Evolutionary conservation across 2,888 invertebrate species (phyloP).

Genomic region (Cynaeus angustus): DNA sequence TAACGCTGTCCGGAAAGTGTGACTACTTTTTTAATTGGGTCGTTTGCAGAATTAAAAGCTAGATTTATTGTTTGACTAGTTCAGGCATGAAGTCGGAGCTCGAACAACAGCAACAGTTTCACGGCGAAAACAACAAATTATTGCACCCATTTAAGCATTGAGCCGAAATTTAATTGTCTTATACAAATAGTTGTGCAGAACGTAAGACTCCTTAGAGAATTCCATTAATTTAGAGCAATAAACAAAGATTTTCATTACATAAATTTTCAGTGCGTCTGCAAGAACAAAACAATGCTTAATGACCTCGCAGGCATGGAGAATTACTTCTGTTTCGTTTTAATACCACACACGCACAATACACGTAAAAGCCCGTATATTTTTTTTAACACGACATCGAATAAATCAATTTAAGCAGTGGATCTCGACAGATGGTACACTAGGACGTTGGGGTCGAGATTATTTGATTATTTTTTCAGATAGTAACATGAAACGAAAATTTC

Average conservation of each 20-base stretch:
- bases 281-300: slow-evolving; percentile 51
- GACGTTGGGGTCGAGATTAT: slow-evolving; percentile 23
- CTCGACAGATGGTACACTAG: slow-evolving; percentile 43
- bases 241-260: slow-evolving; percentile 55
- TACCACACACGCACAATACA: slow-evolving; percentile 46
- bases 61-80: slow-evolving; percentile 42
- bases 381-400: slow-evolving; percentile 46
- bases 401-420: slow-evolving; percentile 48
- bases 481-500: background rate
- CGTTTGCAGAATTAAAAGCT: slow-evolving; percentile 12
- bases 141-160: slow-evolving; percentile 47
- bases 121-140: slow-evolving; percentile 43
- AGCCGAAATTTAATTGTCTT: slow-evolving; percentile 52
- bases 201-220: slow-evolving; percentile 50
- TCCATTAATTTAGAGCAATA: slow-evolving; percentile 54
- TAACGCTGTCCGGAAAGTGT: slow-evolving; percentile 2
- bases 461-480: slow-evolving; percentile 27
- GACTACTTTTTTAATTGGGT: slow-evolving; percentile 4
- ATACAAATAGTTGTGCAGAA: slow-evolving; percentile 51
- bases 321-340: slow-evolving; percentile 40
- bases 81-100: background rate
- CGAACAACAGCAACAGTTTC: too few relatives aligned
- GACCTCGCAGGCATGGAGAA: slow-evolving; percentile 43
- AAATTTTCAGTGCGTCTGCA: slow-evolving; percentile 45
- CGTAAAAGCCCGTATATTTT: slow-evolving; percentile 47